Percentiles rank a stretch among this genome's conserved stretches.
phyloP scores from a whole-genome alignment of 1,140 invertebrate genomes.

The Drosophila truncata region DNA sequence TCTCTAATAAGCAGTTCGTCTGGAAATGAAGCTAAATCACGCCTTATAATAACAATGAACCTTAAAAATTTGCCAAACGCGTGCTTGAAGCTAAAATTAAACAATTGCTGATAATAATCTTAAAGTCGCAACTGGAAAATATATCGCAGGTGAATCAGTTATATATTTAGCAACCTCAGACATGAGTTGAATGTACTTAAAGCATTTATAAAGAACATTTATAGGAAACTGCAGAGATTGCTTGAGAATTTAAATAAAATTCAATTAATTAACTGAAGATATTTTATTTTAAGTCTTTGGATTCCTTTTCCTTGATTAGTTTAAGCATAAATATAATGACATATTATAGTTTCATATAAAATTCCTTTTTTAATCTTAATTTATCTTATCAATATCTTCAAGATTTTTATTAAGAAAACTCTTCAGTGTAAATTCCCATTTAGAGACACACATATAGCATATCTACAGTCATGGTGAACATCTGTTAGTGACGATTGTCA shows the following conservation, averaged over 20 bases:
- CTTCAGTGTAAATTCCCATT: slow-evolving; percentile 8
- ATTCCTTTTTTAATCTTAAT: neutral
- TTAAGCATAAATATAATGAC: too few relatives aligned
- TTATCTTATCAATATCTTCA: neutral
- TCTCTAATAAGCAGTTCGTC: neutral
- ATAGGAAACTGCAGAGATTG: neutral
- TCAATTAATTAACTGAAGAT: too few relatives aligned
- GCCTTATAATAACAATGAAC: slow-evolving; percentile 16
- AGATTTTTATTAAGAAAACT: neutral
- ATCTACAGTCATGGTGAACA: slow-evolving; percentile 14
- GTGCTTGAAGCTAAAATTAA: slow-evolving; percentile 13
- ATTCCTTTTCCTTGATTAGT: neutral
- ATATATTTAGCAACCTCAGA: neutral
- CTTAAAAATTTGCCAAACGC: slow-evolving; percentile 6
- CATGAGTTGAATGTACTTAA: neutral
- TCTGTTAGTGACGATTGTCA: slow-evolving; percentile 53
- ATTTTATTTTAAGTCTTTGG: neutral
- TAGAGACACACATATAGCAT: slow-evolving; percentile 22
- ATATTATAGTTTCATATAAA: too few relatives aligned
- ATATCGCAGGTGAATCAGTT: slow-evolving; percentile 10
- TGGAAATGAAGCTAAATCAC: neutral
- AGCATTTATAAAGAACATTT: neutral
- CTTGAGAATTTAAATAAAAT: neutral
- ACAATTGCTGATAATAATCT: slow-evolving; percentile 24
- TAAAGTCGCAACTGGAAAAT: neutral